phyloP scores from a whole-genome alignment of 2,113 vertebrate genomes.

The Ptyas mucosa region DNA sequence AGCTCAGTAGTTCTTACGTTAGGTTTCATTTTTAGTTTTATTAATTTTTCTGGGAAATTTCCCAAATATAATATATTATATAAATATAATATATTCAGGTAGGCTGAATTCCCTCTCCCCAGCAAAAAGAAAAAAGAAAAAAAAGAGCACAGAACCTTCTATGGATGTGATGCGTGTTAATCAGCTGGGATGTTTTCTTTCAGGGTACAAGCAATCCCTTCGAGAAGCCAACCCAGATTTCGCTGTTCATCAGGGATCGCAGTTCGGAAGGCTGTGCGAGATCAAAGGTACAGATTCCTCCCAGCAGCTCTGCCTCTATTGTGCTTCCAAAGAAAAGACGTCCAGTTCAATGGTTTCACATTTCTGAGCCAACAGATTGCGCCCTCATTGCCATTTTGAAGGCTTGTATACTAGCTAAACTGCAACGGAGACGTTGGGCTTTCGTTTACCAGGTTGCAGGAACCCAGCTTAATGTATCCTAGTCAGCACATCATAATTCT shows the following conservation, averaged over 20 bases:
- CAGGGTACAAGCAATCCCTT: constrained; percentile 74
- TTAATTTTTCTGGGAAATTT: background rate
- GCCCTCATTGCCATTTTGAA: background rate
- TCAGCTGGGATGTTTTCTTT: constrained; percentile 48
- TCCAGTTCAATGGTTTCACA: background rate
- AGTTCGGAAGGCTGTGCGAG: constrained; percentile 84
- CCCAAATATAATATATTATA: background rate
- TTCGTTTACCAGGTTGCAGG: background rate
- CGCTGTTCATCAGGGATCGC: constrained; percentile 76
- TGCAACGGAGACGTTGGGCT: background rate
- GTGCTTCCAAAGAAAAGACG: background rate
- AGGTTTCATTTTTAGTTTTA: background rate
- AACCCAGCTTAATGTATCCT: background rate
- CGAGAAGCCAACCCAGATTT: constrained; percentile 68
- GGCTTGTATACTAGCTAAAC: background rate
- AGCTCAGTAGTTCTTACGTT: background rate
- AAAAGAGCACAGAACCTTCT: background rate
- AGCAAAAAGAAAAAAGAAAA: background rate
- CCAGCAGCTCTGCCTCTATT: background rate
- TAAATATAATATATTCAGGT: too few species aligned
- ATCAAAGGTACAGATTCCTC: constrained; percentile 70
- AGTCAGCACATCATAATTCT: background rate
- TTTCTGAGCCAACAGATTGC: background rate
- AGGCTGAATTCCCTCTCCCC: background rate
- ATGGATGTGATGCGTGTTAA: background rate